Evolutionary conservation across 2,113 vertebrate genomes (phyloP).

Genomic region (Heloderma charlesbogerti): DNA sequence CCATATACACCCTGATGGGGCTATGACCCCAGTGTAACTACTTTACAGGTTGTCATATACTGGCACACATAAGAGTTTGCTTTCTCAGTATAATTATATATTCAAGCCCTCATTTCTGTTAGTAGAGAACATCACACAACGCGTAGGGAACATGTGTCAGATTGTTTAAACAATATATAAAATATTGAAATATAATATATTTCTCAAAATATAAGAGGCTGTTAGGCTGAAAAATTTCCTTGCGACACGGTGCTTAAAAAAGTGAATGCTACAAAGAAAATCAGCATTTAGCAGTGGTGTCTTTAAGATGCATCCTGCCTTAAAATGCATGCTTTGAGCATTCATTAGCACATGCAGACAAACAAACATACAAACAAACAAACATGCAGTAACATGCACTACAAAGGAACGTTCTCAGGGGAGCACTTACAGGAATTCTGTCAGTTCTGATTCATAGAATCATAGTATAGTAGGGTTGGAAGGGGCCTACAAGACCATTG

Average conservation of each 20-base stretch:
- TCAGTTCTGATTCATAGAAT: background rate
- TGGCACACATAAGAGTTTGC: background rate
- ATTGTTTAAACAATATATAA: background rate
- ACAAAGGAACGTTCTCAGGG: background rate
- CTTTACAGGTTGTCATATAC: background rate
- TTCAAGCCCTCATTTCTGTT: background rate
- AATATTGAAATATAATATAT: too few relatives aligned
- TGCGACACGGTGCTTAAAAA: background rate
- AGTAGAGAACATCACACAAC: background rate
- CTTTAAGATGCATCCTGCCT: background rate
- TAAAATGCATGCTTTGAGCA: background rate
- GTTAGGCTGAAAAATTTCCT: background rate
- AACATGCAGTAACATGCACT: background rate
- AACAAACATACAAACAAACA: too few relatives aligned
- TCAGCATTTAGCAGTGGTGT: background rate
- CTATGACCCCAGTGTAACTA: background rate
- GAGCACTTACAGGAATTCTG: background rate
- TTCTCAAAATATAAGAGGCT: too few relatives aligned
- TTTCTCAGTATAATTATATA: background rate
- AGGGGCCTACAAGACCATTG: too few relatives aligned
- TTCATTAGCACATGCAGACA: constrained; percentile 1
- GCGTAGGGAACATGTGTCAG: background rate
- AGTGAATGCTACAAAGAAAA: background rate
- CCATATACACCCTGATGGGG: background rate
- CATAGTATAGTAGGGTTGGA: too few relatives aligned